Percentiles rank a stretch among this genome's conserved stretches.
Conservation (phyloP, 2,113 vertebrate genomes). For the Vidua chalybeata region DNA sequence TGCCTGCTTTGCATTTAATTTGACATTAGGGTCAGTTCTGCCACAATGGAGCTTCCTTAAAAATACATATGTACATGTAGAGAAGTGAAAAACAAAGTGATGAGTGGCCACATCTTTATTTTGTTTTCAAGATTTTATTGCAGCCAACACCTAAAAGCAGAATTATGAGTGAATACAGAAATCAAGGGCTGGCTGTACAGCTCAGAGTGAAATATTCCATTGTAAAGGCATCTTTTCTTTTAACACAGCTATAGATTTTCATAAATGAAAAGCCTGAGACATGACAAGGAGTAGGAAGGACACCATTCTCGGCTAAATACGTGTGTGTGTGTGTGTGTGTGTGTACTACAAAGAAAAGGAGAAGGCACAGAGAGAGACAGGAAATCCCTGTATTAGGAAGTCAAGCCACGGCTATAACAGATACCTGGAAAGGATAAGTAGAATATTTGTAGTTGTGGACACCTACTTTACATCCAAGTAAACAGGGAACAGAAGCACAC, state of each 20-base stretch:
- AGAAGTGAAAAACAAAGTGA: neutral
- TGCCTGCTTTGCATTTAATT: neutral
- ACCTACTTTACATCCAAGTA: neutral
- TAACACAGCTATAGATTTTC: neutral
- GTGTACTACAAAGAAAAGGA: neutral
- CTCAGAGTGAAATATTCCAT: neutral
- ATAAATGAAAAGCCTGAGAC: neutral
- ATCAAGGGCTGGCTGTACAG: neutral
- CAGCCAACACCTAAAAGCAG: neutral
- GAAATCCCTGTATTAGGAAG: neutral
- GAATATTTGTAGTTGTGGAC: neutral
- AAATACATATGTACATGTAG: neutral
- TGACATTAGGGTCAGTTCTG: neutral
- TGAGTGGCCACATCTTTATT: neutral
- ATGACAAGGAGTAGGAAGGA: neutral
- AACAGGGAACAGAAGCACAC: neutral
- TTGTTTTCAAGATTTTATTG: neutral
- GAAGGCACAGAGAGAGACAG: neutral
- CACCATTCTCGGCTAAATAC: neutral
- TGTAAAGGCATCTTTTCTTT: neutral
- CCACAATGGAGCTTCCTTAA: neutral
- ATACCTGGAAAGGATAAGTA: neutral
- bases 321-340: rapidly evolving
- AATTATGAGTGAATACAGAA: neutral
- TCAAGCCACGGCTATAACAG: neutral